Evolutionary conservation across 2,113 vertebrate genomes (phyloP).

Genomic region (Onychostoma macrolepis): DNA sequence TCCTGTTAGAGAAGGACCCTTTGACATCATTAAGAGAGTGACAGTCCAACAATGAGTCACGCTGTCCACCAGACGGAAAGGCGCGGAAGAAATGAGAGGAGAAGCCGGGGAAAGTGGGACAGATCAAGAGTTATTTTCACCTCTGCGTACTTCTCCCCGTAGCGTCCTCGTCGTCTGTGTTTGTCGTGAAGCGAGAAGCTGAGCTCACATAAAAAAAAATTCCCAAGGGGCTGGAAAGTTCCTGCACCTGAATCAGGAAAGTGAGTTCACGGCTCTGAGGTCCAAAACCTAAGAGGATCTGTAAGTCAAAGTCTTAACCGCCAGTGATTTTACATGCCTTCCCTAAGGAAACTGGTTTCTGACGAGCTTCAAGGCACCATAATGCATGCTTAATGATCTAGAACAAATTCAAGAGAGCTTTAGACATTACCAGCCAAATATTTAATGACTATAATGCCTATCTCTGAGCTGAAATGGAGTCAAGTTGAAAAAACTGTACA

Average conservation of each 20-base stretch:
- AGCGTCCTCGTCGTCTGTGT: background rate
- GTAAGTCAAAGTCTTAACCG: background rate
- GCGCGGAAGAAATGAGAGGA: background rate
- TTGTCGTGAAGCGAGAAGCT: background rate
- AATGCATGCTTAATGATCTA: constrained; percentile 21
- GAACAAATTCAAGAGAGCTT: constrained; percentile 4
- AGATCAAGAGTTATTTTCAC: constrained; percentile 42
- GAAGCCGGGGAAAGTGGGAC: constrained; percentile 2
- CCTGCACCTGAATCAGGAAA: background rate
- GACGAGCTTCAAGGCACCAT: background rate
- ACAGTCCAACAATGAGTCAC: constrained; percentile 29
- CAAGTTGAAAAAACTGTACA: background rate
- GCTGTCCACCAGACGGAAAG: constrained; percentile 22
- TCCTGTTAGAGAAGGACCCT: constrained; percentile 50
- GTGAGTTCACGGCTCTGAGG: background rate
- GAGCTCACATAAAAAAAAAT: background rate
- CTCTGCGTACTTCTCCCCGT: constrained; percentile 11
- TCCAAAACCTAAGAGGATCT: background rate
- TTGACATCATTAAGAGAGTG: constrained; percentile 59
- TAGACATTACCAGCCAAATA: background rate
- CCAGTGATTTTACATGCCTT: background rate
- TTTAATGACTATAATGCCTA: constrained; percentile 5
- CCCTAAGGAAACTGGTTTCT: background rate
- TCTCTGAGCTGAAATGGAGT: constrained; percentile 4
- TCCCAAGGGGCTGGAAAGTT: background rate